phyloP scores from a whole-genome alignment of 2,888 invertebrate genomes.

The Polydrusus tereticollis region DNA sequence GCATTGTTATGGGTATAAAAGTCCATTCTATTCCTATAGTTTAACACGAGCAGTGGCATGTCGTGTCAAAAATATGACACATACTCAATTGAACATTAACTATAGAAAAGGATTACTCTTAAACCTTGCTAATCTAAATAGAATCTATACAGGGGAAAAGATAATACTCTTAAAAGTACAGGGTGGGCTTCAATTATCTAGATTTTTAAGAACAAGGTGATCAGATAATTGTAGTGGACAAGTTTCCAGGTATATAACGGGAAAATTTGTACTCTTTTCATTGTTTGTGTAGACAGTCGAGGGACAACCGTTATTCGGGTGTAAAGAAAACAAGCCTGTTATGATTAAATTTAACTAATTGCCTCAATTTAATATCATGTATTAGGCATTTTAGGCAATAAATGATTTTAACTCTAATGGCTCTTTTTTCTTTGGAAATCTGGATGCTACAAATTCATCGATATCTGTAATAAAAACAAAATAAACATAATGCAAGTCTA shows the following conservation, averaged over 20 bases:
- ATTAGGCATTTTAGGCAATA: too few relatives aligned
- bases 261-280: conserved; percentile 32
- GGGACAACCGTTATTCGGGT: conserved; percentile 6
- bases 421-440: too few relatives aligned
- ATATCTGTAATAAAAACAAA: too few relatives aligned
- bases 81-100: conserved; percentile 36
- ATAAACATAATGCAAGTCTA: too few relatives aligned
- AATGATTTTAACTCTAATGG: too few relatives aligned
- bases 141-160: conserved; percentile 37
- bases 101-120: conserved; percentile 43
- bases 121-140: conserved; percentile 43
- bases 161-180: conserved; percentile 37
- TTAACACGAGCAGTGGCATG: conserved; percentile 28
- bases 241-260: conserved; percentile 39
- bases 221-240: conserved; percentile 30
- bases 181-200: conserved; percentile 33
- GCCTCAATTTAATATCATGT: too few relatives aligned
- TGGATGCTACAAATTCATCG: too few relatives aligned
- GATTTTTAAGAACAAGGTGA: conserved; percentile 29
- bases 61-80: conserved; percentile 44
- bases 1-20: conserved; percentile 24
- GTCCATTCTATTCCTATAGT: conserved; percentile 13
- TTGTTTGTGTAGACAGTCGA: background rate
- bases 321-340: too few relatives aligned
- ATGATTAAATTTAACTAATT: too few relatives aligned